Evolutionary conservation across 2,888 invertebrate genomes (phyloP).

Genomic region (Hanleya hanleyi): DNA sequence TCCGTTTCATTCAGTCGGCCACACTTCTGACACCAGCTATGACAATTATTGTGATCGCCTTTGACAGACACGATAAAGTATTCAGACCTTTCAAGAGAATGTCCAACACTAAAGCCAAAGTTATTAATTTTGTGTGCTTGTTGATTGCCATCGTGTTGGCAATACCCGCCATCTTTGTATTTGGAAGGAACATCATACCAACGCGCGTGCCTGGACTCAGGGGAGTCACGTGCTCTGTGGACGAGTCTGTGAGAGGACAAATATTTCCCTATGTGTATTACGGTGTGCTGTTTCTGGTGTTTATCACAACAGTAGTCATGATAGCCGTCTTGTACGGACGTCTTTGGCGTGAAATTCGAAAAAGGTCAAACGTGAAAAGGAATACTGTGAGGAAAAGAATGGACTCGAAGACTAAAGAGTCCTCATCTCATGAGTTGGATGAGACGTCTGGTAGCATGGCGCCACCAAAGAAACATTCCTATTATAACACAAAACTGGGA

Average conservation of each 20-base stretch:
- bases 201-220: slow-evolving; percentile 38
- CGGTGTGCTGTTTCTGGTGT: slow-evolving; percentile 58
- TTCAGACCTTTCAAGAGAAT: slow-evolving; percentile 3
- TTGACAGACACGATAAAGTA: slow-evolving; percentile 31
- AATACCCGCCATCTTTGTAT: slow-evolving; percentile 60
- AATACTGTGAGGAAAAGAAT: not conserved
- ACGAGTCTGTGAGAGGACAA: slow-evolving; percentile 55
- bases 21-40: slow-evolving; percentile 38
- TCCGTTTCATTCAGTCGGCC: slow-evolving; percentile 39
- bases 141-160: slow-evolving; percentile 52
- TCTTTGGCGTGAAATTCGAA: slow-evolving; percentile 58
- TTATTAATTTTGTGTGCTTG: slow-evolving; percentile 51
- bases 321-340: slow-evolving; percentile 60
- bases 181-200: slow-evolving; percentile 52
- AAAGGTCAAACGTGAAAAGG: slow-evolving; percentile 23
- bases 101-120: slow-evolving; percentile 42
- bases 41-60: slow-evolving; percentile 38
- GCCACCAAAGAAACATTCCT: slow-evolving; percentile 1
- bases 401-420: not conserved
- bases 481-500: not conserved
- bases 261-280: slow-evolving; percentile 62
- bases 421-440: not conserved
- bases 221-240: slow-evolving; percentile 61
- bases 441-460: not conserved
- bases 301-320: slow-evolving; percentile 53